These are phyloP conservation scores for Ochropleura plecta DNA, from an alignment of 2,888 invertebrate genomes.

Conservation along the genomic window DNA sequence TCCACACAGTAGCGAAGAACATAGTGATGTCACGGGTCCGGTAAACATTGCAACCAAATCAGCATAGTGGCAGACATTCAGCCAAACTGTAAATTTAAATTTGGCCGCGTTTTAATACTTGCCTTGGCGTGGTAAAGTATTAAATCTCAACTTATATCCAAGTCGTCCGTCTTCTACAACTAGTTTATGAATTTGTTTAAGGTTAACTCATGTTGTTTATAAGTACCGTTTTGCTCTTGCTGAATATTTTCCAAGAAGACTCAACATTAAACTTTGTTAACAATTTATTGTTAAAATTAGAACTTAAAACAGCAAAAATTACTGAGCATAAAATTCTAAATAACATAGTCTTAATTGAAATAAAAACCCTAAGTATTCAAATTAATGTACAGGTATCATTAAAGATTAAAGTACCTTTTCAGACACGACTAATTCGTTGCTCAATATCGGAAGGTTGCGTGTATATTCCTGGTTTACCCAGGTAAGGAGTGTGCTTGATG, in stretches of 20 bases:
- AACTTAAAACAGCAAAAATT: not conserved
- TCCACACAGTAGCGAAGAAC: conserved; percentile 63
- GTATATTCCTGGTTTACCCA: conserved; percentile 74
- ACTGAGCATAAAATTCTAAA: not conserved
- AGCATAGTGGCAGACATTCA: conserved; percentile 71
- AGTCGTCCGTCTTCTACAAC: conserved; percentile 73
- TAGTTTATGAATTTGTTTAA: conserved; percentile 77
- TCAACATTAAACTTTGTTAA: not conserved
- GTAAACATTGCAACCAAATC: conserved; percentile 81
- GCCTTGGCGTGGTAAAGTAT: conserved; percentile 71
- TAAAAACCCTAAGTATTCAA: not conserved
- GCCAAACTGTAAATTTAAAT: conserved; percentile 79
- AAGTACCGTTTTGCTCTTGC: conserved; percentile 56
- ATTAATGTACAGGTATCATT: not conserved
- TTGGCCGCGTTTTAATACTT: conserved; percentile 81
- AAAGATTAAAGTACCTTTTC: not conserved
- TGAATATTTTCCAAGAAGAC: conserved; percentile 43
- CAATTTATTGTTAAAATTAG: conserved; percentile 24
- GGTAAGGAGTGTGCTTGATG: conserved; percentile 78
- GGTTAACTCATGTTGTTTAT: conserved; percentile 52
- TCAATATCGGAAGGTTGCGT: conserved; percentile 76
- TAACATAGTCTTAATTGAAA: not conserved
- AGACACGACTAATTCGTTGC: conserved; percentile 44
- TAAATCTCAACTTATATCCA: conserved; percentile 77
- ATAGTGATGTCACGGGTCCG: conserved; percentile 72